Conservation (phyloP, 2,888 invertebrate genomes). For the Meteorus colon region DNA sequence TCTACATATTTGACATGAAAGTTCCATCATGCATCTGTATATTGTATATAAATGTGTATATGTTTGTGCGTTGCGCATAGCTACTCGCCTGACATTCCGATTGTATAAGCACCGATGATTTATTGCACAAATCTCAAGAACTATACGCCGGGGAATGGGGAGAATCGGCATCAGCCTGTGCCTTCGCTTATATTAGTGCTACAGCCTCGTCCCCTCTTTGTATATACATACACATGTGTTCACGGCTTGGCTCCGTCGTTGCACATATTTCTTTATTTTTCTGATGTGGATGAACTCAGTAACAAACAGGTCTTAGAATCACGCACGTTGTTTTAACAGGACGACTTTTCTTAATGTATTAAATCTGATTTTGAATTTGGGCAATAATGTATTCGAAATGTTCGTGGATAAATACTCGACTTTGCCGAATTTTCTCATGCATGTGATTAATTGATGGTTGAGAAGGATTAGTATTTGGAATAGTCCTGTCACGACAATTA, state of each 20-base stretch:
- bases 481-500: no score
- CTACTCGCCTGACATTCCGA: constrained; percentile 38
- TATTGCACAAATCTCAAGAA: constrained; percentile 46
- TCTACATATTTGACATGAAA: not conserved
- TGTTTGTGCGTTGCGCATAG: constrained; percentile 33
- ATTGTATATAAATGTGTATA: constrained; percentile 34
- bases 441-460: no score
- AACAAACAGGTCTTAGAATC: constrained; percentile 31
- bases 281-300: constrained; percentile 47
- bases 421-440: not conserved
- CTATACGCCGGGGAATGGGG: not conserved
- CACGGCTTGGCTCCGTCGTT: not conserved
- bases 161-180: not conserved
- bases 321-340: constrained; percentile 22
- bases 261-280: constrained; percentile 33
- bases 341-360: not conserved
- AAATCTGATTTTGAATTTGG: not conserved
- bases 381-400: not conserved
- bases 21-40: not conserved
- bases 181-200: not conserved
- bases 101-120: constrained; percentile 53
- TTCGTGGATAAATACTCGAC: not conserved
- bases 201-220: not conserved
- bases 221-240: not conserved
- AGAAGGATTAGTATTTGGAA: no score